Percentiles rank a stretch among this genome's conserved stretches.
Conservation (phyloP, 2,113 vertebrate genomes). For the Actinemys pallida region DNA sequence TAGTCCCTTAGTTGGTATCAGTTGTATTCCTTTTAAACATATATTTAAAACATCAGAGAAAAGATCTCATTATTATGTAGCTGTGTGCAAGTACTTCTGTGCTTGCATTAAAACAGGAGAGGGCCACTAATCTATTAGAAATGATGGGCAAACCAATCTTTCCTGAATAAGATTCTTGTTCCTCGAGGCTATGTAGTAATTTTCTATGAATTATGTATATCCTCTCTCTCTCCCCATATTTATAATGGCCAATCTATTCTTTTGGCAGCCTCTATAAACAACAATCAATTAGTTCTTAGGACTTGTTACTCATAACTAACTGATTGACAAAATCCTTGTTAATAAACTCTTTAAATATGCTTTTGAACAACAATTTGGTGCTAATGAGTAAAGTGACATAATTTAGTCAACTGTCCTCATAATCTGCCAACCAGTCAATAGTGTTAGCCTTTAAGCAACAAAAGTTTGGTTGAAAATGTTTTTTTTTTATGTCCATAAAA, state of each 20-base stretch:
- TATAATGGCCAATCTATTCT: neutral
- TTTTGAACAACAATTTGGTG: neutral
- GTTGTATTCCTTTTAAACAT: neutral
- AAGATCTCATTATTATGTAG: neutral
- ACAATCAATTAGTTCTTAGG: neutral
- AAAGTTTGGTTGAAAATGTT: neutral
- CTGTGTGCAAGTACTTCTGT: neutral
- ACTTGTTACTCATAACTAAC: neutral
- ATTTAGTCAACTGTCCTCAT: neutral
- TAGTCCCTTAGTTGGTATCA: neutral
- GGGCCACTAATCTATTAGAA: neutral
- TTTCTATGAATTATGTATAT: slow-evolving; percentile 18
- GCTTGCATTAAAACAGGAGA: neutral
- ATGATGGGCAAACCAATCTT: neutral
- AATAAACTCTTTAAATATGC: neutral
- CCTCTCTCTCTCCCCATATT: neutral
- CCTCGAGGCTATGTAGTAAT: neutral
- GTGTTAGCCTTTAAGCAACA: neutral
- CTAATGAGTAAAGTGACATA: neutral
- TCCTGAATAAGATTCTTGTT: neutral
- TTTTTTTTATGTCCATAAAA: neutral
- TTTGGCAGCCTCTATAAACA: neutral
- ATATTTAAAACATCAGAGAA: neutral
- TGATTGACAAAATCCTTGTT: neutral
- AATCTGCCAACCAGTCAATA: neutral